Percentiles rank a stretch among this genome's conserved stretches.
Evolutionary conservation across 2,797 vertebrate genomes (phyloP).

Genomic region (Melopsittacus undulatus): DNA sequence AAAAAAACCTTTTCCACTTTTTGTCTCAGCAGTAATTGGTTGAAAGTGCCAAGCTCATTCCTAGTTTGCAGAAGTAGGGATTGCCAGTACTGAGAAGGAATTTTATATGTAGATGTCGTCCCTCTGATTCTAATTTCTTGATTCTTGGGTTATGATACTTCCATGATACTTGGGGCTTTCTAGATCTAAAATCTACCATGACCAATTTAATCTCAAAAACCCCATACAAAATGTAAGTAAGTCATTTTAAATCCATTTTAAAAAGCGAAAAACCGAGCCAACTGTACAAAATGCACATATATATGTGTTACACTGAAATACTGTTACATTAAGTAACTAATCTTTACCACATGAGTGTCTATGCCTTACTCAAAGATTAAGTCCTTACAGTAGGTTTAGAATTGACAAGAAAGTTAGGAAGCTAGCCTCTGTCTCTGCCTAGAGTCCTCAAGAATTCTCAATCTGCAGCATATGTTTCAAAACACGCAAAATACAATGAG

Average conservation of each 20-base stretch:
- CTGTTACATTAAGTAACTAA: neutral
- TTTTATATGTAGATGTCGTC: neutral
- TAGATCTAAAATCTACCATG: neutral
- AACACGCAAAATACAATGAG: neutral
- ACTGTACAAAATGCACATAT: neutral
- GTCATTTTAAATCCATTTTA: neutral
- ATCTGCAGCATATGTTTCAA: neutral
- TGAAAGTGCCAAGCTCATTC: neutral
- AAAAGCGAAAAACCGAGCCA: neutral
- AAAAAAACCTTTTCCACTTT: neutral
- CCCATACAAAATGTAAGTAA: neutral
- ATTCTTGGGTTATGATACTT: neutral
- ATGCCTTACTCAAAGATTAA: neutral
- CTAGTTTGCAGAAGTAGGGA: neutral
- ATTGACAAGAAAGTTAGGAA: neutral
- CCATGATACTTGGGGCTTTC: neutral
- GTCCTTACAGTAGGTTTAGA: neutral
- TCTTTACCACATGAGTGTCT: rapidly evolving
- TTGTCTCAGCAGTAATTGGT: neutral
- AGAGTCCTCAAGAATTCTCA: neutral
- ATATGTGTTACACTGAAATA: neutral
- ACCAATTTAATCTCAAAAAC: neutral
- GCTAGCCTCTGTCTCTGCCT: neutral
- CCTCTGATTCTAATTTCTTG: neutral
- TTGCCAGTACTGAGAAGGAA: neutral